Evolutionary conservation across 1,140 invertebrate species (phyloP).

Genomic region (Sycophila sp.): DNA sequence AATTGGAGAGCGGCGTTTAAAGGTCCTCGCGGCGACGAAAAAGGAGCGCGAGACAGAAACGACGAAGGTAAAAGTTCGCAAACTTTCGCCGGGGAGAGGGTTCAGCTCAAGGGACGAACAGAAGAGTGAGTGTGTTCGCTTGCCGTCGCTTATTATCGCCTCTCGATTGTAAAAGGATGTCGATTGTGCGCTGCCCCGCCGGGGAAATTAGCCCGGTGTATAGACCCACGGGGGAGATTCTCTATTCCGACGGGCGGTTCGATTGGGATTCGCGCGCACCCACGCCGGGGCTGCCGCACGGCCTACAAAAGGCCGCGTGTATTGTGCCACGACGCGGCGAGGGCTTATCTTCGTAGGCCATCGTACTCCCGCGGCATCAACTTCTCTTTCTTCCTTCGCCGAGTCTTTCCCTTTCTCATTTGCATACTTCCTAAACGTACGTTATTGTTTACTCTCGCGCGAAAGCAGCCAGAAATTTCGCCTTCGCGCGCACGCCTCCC

Average conservation of each 20-base stretch:
- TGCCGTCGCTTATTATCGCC: constrained; percentile 54
- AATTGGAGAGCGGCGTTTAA: no score
- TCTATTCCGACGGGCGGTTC: no score
- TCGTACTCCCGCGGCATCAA: constrained; percentile 38
- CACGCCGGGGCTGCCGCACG: no score
- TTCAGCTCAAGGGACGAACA: constrained; percentile 42
- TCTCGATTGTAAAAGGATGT: neutral
- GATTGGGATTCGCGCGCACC: no score
- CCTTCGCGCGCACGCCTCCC: neutral
- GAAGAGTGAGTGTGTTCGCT: no score
- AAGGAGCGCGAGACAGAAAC: no score
- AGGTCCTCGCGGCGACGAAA: no score
- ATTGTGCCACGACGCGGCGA: constrained; percentile 41
- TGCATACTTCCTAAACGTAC: constrained; percentile 10
- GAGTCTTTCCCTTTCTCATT: constrained; percentile 30
- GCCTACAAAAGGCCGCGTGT: constrained; percentile 32
- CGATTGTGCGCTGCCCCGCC: no score
- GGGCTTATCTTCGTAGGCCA: constrained; percentile 43
- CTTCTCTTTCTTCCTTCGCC: constrained; percentile 5
- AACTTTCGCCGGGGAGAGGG: constrained; percentile 23
- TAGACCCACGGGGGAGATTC: no score
- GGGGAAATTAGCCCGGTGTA: no score
- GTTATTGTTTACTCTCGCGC: constrained; percentile 19
- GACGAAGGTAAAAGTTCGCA: no score
- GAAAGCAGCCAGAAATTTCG: constrained; percentile 17